A percentile compares a stretch with the other conserved stretches of the same genome.
Evolutionary conservation across 2,113 vertebrate species (phyloP).

Genomic region (Toxotes chatareus): DNA sequence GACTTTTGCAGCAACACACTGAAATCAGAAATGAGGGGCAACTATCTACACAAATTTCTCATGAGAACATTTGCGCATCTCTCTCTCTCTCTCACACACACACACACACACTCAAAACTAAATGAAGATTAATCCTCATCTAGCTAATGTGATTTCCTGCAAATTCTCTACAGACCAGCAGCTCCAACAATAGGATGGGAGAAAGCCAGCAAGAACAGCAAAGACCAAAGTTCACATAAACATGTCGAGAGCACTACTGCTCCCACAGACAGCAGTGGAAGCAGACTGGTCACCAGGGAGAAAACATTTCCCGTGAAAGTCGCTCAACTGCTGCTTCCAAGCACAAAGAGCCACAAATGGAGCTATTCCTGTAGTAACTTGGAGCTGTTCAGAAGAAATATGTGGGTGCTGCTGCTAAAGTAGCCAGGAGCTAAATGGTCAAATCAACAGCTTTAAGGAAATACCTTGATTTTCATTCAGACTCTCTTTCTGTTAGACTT

Average conservation of each 20-base stretch:
- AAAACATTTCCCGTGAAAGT: slow-evolving; percentile 64
- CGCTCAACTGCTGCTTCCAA: slow-evolving; percentile 57
- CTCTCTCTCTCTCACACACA: not conserved
- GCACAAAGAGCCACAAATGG: slow-evolving; percentile 15
- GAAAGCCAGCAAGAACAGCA: slow-evolving; percentile 57
- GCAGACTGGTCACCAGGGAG: slow-evolving; percentile 50
- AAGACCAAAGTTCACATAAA: slow-evolving; percentile 80
- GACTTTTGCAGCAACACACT: slow-evolving; percentile 3
- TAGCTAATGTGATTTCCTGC: slow-evolving; percentile 67
- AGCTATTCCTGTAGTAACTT: slow-evolving; percentile 11
- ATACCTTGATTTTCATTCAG: not conserved
- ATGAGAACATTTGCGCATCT: not conserved
- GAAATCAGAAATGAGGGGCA: not conserved
- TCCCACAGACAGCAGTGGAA: slow-evolving; percentile 55
- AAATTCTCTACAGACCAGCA: slow-evolving; percentile 65
- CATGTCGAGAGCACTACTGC: slow-evolving; percentile 44
- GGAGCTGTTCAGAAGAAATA: not conserved
- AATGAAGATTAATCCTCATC: slow-evolving; percentile 37
- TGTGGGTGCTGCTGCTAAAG: not conserved
- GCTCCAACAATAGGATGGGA: slow-evolving; percentile 72
- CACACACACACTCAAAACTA: slow-evolving; percentile 12
- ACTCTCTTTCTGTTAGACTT: not conserved
- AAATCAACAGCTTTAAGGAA: slow-evolving; percentile 18
- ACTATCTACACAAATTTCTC: not conserved
- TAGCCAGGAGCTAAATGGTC: not conserved